These are phyloP conservation scores for Puntigrus tetrazona DNA, from an alignment of 2,113 vertebrate genomes.

Conservation along the genomic window DNA sequence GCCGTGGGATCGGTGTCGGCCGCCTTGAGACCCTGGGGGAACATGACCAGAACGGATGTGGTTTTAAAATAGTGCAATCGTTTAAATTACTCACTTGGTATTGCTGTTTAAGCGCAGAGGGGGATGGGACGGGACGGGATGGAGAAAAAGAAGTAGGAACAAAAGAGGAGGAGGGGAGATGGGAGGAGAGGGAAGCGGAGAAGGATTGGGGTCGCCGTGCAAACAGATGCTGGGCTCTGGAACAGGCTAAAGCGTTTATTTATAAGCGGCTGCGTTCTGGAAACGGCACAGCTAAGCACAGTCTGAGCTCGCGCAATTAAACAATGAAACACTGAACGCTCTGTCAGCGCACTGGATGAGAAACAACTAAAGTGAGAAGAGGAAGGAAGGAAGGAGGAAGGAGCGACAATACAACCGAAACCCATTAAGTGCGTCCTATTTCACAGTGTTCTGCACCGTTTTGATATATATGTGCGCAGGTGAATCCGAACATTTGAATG, in stretches of 20 bases:
- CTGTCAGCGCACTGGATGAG: neutral
- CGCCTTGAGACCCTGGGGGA: conserved; percentile 88
- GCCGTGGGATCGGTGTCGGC: conserved; percentile 96
- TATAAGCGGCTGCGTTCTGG: conserved; percentile 19
- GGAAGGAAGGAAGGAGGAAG: conserved; percentile 15
- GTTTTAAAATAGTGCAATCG: neutral
- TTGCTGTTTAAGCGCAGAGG: conserved; percentile 5
- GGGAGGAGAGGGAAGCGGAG: conserved; percentile 41
- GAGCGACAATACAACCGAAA: neutral
- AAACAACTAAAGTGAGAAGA: conserved; percentile 3
- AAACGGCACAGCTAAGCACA: conserved; percentile 49
- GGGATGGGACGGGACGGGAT: neutral
- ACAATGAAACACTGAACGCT: conserved; percentile 12
- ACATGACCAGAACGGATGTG: conserved; percentile 11
- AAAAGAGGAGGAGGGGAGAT: conserved; percentile 8
- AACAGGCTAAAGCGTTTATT: conserved; percentile 41
- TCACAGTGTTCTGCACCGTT: neutral
- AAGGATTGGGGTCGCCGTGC: conserved; percentile 69
- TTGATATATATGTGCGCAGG: neutral
- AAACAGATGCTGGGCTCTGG: conserved; percentile 63
- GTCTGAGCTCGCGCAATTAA: conserved; percentile 51
- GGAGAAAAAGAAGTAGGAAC: conserved; percentile 19
- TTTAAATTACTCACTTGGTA: neutral
- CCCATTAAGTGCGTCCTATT: neutral
- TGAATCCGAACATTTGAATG: neutral